These are phyloP conservation scores for Phylloscopus collybita DNA, from an alignment of 2,797 vertebrate species.

Conservation along the genomic window DNA sequence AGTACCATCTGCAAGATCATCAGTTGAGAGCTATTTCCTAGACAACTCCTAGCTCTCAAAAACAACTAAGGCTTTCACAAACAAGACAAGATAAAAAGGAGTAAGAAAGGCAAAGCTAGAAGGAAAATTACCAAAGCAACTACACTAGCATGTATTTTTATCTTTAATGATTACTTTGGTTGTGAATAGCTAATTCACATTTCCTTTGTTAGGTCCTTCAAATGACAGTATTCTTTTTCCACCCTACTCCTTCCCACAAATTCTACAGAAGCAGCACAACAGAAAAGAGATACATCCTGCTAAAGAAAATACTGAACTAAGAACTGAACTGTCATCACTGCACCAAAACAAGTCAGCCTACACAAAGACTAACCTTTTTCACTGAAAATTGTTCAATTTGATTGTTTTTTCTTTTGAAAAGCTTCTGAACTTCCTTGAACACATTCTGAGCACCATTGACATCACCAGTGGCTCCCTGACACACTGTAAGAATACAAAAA, in stretches of 20 bases:
- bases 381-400: conserved; percentile 97
- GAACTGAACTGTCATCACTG: neutral
- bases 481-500: conserved; percentile 79
- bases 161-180: neutral
- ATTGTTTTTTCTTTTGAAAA: conserved; percentile 98
- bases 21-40: neutral
- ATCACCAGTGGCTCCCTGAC: conserved; percentile 94
- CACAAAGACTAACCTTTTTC: conserved; percentile 82
- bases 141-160: neutral
- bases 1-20: neutral
- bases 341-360: neutral
- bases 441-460: conserved; percentile 85
- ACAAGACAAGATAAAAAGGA: neutral
- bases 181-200: neutral
- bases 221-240: neutral
- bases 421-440: conserved; percentile 92
- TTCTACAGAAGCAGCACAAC: neutral
- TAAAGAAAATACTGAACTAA: neutral
- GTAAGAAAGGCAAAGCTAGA: neutral
- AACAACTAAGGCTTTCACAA: neutral
- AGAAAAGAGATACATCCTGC: neutral
- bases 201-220: neutral
- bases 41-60: neutral
- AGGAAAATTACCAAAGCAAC: neutral
- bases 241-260: neutral